A percentile compares a stretch with the other conserved stretches of the same genome.
Conservation (phyloP, 92 coral and sea anemone species). For the Zoanthus sansibaricus region DNA sequence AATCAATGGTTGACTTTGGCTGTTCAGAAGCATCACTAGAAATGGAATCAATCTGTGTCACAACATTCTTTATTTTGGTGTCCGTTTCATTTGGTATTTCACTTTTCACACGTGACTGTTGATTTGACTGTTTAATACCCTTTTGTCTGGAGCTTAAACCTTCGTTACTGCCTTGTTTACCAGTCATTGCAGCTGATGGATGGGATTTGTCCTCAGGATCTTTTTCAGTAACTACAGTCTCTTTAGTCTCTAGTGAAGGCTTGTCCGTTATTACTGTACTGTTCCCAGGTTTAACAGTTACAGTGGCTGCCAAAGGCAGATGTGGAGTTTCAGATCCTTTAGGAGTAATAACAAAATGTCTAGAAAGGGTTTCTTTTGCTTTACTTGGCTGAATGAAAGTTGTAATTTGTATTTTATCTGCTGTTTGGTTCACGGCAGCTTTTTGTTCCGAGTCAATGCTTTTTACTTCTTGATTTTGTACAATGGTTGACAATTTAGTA, state of each 20-base stretch:
- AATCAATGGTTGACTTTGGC: background rate
- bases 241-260: conserved; percentile 1
- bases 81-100: background rate
- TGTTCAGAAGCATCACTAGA: conserved; percentile 2
- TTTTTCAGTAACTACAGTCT: background rate
- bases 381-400: conserved; percentile 63
- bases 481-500: background rate
- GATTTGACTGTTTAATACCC: background rate
- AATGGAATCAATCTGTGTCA: background rate
- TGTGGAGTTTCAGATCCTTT: conserved; percentile 52
- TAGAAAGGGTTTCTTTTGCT: conserved; percentile 31
- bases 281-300: conserved; percentile 51
- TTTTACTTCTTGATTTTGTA: conserved; percentile 2
- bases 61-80: background rate
- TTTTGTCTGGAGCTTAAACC: background rate
- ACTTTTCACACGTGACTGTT: background rate
- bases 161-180: background rate
- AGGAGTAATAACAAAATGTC: conserved; percentile 27
- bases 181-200: background rate
- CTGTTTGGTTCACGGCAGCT: background rate
- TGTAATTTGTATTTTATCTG: conserved; percentile 23
- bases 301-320: conserved; percentile 36
- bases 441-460: background rate
- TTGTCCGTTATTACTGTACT: conserved; percentile 5
- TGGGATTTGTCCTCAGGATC: background rate